Evolutionary conservation across 2,113 vertebrate species (phyloP).

Genomic region (Dipodomys spectabilis): DNA sequence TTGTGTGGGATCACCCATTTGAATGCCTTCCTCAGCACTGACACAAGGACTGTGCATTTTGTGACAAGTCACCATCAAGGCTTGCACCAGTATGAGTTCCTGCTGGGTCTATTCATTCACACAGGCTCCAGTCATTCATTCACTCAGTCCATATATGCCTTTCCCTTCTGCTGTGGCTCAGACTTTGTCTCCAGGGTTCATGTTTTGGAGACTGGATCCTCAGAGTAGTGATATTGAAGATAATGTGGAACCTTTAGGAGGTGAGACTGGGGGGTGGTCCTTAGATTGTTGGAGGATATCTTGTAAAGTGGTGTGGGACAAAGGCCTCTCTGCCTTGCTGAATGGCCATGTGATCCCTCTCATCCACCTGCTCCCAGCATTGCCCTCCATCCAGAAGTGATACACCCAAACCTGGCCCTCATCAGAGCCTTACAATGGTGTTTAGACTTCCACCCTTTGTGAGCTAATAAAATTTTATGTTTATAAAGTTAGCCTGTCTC

Average conservation of each 20-base stretch:
- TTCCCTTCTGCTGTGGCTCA: too few species aligned
- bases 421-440: not conserved
- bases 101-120: fast-evolving
- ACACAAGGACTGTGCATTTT: not conserved
- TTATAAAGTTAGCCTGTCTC: not conserved
- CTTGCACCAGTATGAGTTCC: not conserved
- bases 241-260: not conserved
- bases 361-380: too few species aligned
- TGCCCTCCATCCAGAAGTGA: not conserved
- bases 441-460: not conserved
- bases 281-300: not conserved
- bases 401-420: not conserved
- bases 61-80: too few species aligned
- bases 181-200: not conserved
- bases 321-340: not conserved
- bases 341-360: not conserved
- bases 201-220: not conserved
- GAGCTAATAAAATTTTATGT: not conserved
- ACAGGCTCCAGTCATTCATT: not conserved
- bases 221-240: not conserved
- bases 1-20: too few species aligned
- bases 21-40: not conserved
- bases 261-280: too few species aligned
- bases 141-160: not conserved
- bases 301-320: not conserved